phyloP scores from a whole-genome alignment of 2,113 vertebrate species.

The Daboia siamensis region DNA sequence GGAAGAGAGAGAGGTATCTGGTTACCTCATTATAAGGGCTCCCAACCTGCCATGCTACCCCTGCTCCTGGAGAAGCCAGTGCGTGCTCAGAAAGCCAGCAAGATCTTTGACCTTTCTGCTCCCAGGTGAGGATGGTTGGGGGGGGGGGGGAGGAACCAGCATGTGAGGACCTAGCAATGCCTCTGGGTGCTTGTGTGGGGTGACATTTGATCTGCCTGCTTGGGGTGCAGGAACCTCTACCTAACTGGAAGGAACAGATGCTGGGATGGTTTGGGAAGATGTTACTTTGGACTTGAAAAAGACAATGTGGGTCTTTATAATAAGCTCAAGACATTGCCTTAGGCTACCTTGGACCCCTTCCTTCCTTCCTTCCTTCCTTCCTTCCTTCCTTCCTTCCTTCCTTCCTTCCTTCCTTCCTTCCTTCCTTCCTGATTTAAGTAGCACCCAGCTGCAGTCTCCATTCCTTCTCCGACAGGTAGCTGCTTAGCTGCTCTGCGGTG shows the following conservation, averaged over 20 bases:
- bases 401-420: background rate
- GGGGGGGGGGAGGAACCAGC: background rate
- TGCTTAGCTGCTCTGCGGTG: background rate
- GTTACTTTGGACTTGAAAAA: background rate
- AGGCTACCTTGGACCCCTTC: background rate
- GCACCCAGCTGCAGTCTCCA: background rate
- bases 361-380: background rate
- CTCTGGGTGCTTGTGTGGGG: background rate
- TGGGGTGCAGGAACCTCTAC: background rate
- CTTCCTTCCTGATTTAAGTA: background rate
- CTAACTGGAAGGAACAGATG: background rate
- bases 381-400: too few species aligned
- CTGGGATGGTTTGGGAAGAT: background rate
- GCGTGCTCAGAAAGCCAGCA: background rate
- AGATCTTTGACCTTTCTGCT: background rate
- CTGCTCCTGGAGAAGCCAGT: background rate
- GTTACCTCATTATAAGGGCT: conserved; percentile 26
- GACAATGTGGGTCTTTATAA: background rate
- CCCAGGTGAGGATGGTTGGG: background rate
- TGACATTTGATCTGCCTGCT: background rate
- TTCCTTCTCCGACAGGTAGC: background rate
- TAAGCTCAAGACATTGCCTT: background rate
- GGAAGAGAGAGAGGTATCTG: background rate
- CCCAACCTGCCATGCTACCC: background rate
- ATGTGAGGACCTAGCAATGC: background rate